Conservation (phyloP, 2,797 vertebrate species). For the Tinamus major region DNA sequence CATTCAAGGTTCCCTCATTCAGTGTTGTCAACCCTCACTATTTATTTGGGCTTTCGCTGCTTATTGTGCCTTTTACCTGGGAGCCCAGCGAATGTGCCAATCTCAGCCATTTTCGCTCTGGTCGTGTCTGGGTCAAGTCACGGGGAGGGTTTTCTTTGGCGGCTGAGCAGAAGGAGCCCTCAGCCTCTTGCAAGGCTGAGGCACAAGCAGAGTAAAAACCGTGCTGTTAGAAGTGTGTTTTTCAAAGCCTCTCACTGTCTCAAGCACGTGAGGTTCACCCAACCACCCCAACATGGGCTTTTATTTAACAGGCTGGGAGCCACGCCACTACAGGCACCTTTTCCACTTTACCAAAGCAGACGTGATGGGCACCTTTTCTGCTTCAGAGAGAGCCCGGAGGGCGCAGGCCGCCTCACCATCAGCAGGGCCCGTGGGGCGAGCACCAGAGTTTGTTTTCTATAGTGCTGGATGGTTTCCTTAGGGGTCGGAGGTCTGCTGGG, state of each 20-base stretch:
- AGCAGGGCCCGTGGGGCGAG: not conserved
- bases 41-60: slow-evolving; percentile 62
- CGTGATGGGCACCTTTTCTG: not conserved
- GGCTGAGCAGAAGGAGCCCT: slow-evolving; percentile 67
- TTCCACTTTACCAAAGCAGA: not conserved
- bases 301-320: slow-evolving; percentile 59
- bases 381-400: not conserved
- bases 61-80: slow-evolving; percentile 69
- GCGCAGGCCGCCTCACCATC: not conserved
- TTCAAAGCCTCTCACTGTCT: not conserved
- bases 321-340: not conserved
- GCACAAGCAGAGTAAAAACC: slow-evolving; percentile 52
- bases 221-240: not conserved
- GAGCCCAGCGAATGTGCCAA: slow-evolving; percentile 55
- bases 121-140: slow-evolving; percentile 62
- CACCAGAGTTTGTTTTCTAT: not conserved
- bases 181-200: slow-evolving; percentile 54
- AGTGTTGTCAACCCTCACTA: slow-evolving; percentile 36
- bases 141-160: slow-evolving; percentile 62
- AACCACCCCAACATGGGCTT: not conserved
- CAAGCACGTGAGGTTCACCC: slow-evolving; percentile 10
- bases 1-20: slow-evolving; percentile 34
- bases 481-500: not conserved
- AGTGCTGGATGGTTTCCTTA: not conserved
- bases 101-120: slow-evolving; percentile 69